Evolutionary conservation across 2,797 vertebrate species (phyloP), one percentile per base, ranked within the genome.

Genomic region (Falco peregrinus): DNA sequence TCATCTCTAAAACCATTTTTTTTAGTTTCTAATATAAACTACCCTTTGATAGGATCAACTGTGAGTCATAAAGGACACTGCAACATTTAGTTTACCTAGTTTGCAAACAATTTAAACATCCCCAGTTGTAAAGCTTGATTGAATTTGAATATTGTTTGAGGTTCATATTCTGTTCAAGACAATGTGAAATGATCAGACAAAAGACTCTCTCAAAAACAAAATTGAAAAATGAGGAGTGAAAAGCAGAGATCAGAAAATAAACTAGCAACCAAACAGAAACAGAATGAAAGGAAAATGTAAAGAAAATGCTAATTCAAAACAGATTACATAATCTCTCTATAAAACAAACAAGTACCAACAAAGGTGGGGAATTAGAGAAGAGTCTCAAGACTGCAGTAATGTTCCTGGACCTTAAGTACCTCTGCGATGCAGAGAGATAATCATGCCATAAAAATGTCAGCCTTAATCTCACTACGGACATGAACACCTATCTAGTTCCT

Each of bases 331-430:
- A 37, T 70, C 43, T 13, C 9, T 60, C 33, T 7, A 6, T n/a
- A 80, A 70, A 29, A 65, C 35, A 74, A 83, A 53, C 7, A 45
- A 45, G 7, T 26, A 63, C 3, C 21, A 68, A 29, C 16, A 76
- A 57, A 68, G 0, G 1, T 26, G 24, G n/a, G 7, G 4, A 54
- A 70, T 59, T 1, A 61, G 4, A 31, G 29, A 26, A n/a, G 20
- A 77, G 12, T 45, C 28, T 78, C 39, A 54, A 29, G 33, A 47
- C 14, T 41, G 7, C 17, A 37, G 5, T 24, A 25, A 45, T 22
- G 9, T 8, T 18, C 28, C 37, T 85, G 20, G 26, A 61, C 13
- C 17, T 47, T 43, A 51, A 3, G 15, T 22, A 37, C 3, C 4
- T 81, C 68, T 63, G 10, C 76, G 28, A 7, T 68, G 20, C 13